phyloP scores from a whole-genome alignment of 2,113 vertebrate species.

The Bettongia penicillata region DNA sequence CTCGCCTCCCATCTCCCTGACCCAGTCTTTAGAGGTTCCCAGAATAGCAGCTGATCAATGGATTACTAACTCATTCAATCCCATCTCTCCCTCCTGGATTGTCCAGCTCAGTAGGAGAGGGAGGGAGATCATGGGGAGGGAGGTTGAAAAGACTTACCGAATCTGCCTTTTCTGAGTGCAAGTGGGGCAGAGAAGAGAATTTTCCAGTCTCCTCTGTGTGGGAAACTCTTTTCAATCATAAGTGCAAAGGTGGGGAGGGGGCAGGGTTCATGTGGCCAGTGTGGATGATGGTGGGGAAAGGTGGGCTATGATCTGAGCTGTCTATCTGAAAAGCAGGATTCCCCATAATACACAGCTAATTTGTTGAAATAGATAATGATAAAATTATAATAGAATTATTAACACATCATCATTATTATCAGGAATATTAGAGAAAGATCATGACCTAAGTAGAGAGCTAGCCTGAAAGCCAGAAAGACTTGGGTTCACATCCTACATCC shows the following conservation, averaged over 20 bases:
- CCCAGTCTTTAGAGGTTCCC: conserved; percentile 51
- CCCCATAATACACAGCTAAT: neutral
- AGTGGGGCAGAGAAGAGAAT: neutral
- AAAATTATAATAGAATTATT: neutral
- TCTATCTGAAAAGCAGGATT: neutral
- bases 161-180: neutral
- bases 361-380: neutral
- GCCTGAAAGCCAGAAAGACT: no score
- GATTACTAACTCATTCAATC: conserved; percentile 70
- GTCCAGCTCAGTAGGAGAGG: neutral
- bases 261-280: neutral
- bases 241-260: neutral
- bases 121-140: conserved; percentile 30
- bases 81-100: conserved; percentile 23
- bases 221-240: neutral
- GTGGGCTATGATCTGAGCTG: neutral
- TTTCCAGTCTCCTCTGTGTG: neutral
- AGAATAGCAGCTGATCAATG: conserved; percentile 72
- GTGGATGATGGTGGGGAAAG: neutral
- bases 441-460: no score
- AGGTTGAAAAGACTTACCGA: conserved; percentile 15
- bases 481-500: neutral
- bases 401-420: neutral
- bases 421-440: neutral
- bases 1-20: conserved; percentile 46